A percentile compares a stretch with the other conserved stretches of the same genome.
Evolutionary conservation across 2,888 invertebrate species (phyloP).

Genomic region (Drosophila kuntzei): DNA sequence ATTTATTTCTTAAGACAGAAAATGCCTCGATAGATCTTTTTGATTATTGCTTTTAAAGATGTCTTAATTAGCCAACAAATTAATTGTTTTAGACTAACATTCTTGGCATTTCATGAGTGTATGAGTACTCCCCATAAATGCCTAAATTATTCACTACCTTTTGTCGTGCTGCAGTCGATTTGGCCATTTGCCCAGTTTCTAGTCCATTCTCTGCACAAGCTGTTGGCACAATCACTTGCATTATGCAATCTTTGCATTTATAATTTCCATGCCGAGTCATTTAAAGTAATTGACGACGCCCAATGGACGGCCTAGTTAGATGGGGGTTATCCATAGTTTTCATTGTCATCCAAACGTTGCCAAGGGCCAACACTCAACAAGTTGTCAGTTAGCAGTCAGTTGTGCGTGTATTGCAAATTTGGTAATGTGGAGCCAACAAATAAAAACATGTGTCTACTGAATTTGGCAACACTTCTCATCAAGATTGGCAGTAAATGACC

Average conservation of each 20-base stretch:
- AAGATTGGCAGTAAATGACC: slow-evolving; percentile 18
- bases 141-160: slow-evolving; percentile 50
- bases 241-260: slow-evolving; percentile 73
- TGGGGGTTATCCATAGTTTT: slow-evolving; percentile 10
- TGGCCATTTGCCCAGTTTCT: slow-evolving; percentile 53
- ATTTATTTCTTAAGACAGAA: too few relatives aligned
- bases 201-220: slow-evolving; percentile 4
- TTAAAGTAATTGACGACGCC: slow-evolving; percentile 74
- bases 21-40: too few relatives aligned
- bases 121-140: slow-evolving; percentile 2
- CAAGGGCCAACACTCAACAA: slow-evolving; percentile 62
- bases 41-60: too few relatives aligned
- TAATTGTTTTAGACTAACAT: too few relatives aligned
- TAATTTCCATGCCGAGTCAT: slow-evolving; percentile 74
- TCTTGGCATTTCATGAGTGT: too few relatives aligned
- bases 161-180: slow-evolving; percentile 33
- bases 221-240: slow-evolving; percentile 61
- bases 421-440: slow-evolving; percentile 11
- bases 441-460: slow-evolving; percentile 25
- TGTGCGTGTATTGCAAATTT: slow-evolving; percentile 22
- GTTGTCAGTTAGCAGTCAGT: slow-evolving; percentile 39
- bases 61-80: too few relatives aligned
- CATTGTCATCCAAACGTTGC: slow-evolving; percentile 26
- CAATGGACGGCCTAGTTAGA: neutral
- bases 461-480: slow-evolving; percentile 44